Evolutionary conservation across 2,888 invertebrate species (phyloP).

Genomic region (Didymodactylos carnosus): DNA sequence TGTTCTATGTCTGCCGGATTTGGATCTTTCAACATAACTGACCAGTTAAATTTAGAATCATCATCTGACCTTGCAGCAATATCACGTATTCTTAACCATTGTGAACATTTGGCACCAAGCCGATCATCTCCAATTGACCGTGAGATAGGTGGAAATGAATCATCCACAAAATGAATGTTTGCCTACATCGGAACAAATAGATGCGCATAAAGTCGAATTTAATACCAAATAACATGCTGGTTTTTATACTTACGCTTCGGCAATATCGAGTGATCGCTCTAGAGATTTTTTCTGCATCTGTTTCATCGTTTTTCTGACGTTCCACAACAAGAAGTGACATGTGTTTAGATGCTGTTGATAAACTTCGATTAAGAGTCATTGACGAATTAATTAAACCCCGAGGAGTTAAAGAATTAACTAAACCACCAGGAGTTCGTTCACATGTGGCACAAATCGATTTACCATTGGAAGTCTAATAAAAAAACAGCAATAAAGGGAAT

Average conservation of each 20-base stretch:
- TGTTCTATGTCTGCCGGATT: slow-evolving; percentile 12
- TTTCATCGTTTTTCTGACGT: not conserved
- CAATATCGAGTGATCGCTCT: not conserved
- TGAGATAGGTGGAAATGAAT: not conserved
- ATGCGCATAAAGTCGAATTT: not conserved
- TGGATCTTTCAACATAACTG: slow-evolving; percentile 7
- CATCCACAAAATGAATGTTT: not conserved
- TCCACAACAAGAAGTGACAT: not conserved
- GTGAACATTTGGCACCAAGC: not conserved
- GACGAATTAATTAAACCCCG: too few relatives aligned
- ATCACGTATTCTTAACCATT: not conserved
- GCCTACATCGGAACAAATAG: not conserved
- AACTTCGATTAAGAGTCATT: too few relatives aligned
- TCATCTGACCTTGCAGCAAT: not conserved
- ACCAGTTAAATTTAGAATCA: not conserved
- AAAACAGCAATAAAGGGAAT: too few relatives aligned
- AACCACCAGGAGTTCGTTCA: not conserved
- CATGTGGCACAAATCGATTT: too few relatives aligned
- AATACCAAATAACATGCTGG: not conserved
- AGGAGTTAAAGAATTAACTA: not conserved
- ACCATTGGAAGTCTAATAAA: not conserved
- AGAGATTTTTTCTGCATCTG: not conserved
- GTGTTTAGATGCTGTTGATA: not conserved
- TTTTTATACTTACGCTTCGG: not conserved
- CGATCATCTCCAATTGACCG: slow-evolving; percentile 1